Evolutionary conservation across 2,113 vertebrate species (phyloP).

Genomic region (Podarcis cretensis): DNA sequence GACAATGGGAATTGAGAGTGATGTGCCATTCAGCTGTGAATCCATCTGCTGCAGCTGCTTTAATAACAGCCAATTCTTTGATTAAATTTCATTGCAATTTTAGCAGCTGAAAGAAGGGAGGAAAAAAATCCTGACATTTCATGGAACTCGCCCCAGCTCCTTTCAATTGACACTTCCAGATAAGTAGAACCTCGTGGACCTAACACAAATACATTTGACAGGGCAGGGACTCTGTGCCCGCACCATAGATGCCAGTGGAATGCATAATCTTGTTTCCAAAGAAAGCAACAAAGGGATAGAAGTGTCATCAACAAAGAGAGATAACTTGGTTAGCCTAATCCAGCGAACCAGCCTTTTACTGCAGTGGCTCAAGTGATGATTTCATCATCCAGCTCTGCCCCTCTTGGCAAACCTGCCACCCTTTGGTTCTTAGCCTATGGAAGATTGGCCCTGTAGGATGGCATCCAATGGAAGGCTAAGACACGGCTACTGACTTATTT

Average conservation of each 20-base stretch:
- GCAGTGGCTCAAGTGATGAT: neutral
- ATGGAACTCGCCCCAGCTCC: neutral
- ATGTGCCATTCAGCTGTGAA: conserved; percentile 17
- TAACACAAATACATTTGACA: neutral
- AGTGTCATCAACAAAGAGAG: no score
- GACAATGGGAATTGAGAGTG: conserved; percentile 4
- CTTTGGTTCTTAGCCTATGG: neutral
- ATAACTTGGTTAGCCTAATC: neutral
- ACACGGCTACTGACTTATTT: neutral
- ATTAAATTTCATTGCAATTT: conserved; percentile 17
- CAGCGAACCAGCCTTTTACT: neutral
- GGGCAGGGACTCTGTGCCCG: neutral
- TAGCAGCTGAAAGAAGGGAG: neutral
- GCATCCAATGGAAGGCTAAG: neutral
- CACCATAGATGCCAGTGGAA: neutral
- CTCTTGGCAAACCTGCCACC: neutral
- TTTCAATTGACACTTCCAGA: conserved; percentile 9
- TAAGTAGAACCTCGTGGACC: neutral
- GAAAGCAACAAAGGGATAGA: neutral
- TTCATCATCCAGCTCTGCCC: neutral
- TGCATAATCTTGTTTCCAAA: neutral
- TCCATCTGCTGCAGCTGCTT: conserved; percentile 14
- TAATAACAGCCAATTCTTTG: neutral
- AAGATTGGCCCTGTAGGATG: neutral
- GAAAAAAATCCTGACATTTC: neutral